Conservation (phyloP, 2,113 vertebrate genomes). For the Zosterops hypoxanthus region DNA sequence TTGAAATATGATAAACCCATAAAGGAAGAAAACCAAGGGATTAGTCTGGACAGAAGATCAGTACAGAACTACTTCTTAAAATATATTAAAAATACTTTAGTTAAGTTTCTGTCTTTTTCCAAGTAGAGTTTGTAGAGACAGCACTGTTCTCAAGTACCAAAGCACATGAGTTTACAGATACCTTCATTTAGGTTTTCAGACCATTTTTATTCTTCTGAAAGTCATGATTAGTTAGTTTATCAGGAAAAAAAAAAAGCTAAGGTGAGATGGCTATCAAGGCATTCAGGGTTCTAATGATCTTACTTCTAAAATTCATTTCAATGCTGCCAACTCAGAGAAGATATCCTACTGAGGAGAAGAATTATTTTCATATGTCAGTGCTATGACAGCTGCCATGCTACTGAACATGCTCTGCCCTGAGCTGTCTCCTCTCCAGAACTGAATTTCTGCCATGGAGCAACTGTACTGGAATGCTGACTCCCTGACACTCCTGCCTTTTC, state of each 20-base stretch:
- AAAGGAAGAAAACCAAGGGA: not conserved
- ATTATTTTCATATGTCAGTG: slow-evolving; percentile 1
- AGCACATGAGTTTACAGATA: not conserved
- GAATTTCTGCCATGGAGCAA: not conserved
- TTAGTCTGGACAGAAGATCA: not conserved
- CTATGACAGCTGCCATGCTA: not conserved
- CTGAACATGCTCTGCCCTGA: slow-evolving; percentile 25
- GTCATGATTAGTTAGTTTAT: not conserved
- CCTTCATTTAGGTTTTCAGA: not conserved
- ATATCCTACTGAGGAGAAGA: slow-evolving; percentile 5
- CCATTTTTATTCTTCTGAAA: not conserved
- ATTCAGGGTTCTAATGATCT: not conserved
- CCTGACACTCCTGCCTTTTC: not conserved
- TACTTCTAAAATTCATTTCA: slow-evolving; percentile 34
- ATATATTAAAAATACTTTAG: not conserved
- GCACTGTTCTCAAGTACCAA: not conserved
- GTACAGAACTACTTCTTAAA: not conserved
- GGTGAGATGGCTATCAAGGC: slow-evolving; percentile 26
- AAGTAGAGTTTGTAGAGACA: not conserved
- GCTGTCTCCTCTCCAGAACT: not conserved
- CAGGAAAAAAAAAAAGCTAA: not conserved
- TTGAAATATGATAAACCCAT: not conserved
- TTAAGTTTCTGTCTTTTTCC: not conserved
- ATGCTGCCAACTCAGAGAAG: slow-evolving; percentile 39
- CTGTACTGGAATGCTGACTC: not conserved